Conservation (phyloP, 2,888 invertebrate species). For the Dryobotodes eremita region DNA sequence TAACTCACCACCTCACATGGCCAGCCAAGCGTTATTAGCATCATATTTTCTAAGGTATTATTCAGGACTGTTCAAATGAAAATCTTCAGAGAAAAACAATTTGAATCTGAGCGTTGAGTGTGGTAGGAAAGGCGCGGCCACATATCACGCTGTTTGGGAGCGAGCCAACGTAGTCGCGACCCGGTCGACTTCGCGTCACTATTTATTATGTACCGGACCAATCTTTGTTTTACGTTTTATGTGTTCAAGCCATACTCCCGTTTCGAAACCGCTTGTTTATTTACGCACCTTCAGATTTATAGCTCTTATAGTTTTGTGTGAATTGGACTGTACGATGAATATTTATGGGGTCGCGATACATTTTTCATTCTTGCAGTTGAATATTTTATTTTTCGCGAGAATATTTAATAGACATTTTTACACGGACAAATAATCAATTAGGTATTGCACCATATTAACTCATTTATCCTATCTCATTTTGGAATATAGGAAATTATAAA, state of each 20-base stretch:
- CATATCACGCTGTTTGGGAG: constrained; percentile 69
- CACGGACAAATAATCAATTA: constrained; percentile 19
- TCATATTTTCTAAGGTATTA: constrained; percentile 54
- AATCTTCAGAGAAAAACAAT: constrained; percentile 62
- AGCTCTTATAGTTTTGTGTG: constrained; percentile 59
- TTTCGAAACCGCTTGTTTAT: constrained; percentile 67
- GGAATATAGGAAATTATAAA: neutral
- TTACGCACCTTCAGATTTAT: constrained; percentile 66
- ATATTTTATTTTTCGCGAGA: constrained; percentile 36
- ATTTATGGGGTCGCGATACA: constrained; percentile 48
- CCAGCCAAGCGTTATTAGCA: constrained; percentile 52
- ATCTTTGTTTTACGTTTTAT: constrained; percentile 69
- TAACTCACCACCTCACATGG: constrained; percentile 44
- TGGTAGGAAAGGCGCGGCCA: constrained; percentile 58
- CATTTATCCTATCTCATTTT: neutral
- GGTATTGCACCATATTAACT: neutral
- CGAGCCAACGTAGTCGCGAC: constrained; percentile 63
- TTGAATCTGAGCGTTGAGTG: constrained; percentile 55
- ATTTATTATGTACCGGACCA: constrained; percentile 68
- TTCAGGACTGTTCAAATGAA: constrained; percentile 56
- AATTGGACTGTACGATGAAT: constrained; percentile 57
- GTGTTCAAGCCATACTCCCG: constrained; percentile 60
- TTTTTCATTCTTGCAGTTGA: constrained; percentile 38
- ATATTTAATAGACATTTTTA: constrained; percentile 29
- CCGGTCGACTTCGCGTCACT: constrained; percentile 61